These are phyloP conservation scores for Archilochus colubris DNA, from an alignment of 2,113 vertebrate genomes.

Conservation along the genomic window DNA sequence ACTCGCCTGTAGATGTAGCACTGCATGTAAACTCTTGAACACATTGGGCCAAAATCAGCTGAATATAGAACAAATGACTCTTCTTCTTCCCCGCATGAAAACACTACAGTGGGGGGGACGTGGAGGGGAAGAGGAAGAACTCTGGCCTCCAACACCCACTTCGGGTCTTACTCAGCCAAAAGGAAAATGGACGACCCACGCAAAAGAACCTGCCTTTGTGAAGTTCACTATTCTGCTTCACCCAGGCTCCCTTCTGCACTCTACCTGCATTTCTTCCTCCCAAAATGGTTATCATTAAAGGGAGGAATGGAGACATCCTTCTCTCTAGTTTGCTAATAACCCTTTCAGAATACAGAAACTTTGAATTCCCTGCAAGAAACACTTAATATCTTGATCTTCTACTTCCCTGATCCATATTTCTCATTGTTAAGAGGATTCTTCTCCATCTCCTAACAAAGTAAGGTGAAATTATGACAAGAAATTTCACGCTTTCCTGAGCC, in stretches of 20 bases:
- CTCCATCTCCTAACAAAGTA: neutral
- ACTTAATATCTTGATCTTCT: neutral
- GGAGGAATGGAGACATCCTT: accelerated
- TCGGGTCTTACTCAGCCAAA: neutral
- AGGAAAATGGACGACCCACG: accelerated
- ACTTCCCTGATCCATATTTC: neutral
- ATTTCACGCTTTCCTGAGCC: neutral
- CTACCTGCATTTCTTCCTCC: neutral
- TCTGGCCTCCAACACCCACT: neutral
- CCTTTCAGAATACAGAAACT: neutral
- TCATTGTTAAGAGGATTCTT: neutral
- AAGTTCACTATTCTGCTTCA: neutral
- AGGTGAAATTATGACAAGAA: neutral
- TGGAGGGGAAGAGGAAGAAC: neutral
- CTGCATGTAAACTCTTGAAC: neutral
- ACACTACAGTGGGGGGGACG: neutral
- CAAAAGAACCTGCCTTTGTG: neutral
- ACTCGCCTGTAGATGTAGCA: neutral
- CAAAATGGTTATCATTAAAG: neutral
- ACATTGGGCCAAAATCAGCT: neutral
- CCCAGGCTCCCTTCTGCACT: neutral
- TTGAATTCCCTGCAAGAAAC: neutral
- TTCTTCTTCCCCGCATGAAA: neutral
- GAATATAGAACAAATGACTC: neutral
- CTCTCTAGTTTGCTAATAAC: neutral